Evolutionary conservation across 2,797 vertebrate genomes (phyloP), one percentile per base, ranked within the genome.

Genomic region (Molothrus aeneus): DNA sequence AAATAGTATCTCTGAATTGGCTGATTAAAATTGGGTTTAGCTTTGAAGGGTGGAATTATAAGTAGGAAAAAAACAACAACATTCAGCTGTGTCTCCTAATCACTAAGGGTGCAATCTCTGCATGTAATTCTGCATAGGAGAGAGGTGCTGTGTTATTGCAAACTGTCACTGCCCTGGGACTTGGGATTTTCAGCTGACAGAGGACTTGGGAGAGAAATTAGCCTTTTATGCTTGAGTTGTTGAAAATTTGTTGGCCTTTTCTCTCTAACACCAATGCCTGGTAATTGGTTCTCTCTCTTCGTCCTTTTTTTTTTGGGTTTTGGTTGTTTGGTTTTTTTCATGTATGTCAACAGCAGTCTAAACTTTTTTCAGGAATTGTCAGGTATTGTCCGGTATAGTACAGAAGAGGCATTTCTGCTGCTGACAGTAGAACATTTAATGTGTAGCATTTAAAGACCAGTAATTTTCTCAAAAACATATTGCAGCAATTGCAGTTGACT

Each of bases 201-300:
- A 66, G 57, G 25, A 61, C 66, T 75, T 57, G 25, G 32, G 28
- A 92, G 56, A 86, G 66, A 88, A 90, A 84, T 84, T 70, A 72
- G 40, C 83, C 60, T 90, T 95, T 80, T 90, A n/a, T 56, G 16
- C 87, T 51, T 56, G 26, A 87, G 43, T 25, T 88, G 64, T 81
- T 94, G 83, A 71, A 93, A 88, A 36, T 77, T 47, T 50, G 29
- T 59, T 91, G 28, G 50, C 70, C 48, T 90, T 93, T 91, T 73
- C 68, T 91, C 60, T 94, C 60, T 70, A 78, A 61, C 72, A 80
- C 65, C 34, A 59, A 6, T 83, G 40, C 45, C 42, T 70, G 48
- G 17, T 85, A 68, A 66, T 79, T 34, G 40, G 50, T 78, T 80
- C n/a, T 65, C 28, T 47, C 31, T 48, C 29, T 53, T 22, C 9